Evolutionary conservation across 1,140 invertebrate genomes (phyloP).

Genomic region (Drosophila sucinea): DNA sequence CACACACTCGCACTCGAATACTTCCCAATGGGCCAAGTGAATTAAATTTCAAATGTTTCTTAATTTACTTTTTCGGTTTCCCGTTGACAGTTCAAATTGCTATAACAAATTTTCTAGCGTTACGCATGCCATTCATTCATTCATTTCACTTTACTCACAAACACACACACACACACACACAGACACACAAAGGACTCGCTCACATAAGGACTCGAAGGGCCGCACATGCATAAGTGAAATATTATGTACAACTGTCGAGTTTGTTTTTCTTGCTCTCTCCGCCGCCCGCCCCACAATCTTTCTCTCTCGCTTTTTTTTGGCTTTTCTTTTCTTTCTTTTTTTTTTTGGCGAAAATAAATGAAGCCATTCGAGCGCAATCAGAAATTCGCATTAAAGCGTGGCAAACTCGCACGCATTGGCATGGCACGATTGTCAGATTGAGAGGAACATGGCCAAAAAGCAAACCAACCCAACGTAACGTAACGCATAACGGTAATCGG

Average conservation of each 20-base stretch:
- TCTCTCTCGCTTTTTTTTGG: conserved; percentile 35
- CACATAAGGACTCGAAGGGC: conserved; percentile 33
- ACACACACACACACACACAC: conserved; percentile 16
- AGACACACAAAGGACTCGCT: conserved; percentile 2
- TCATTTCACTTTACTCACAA: conserved; percentile 65
- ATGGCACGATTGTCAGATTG: conserved; percentile 59
- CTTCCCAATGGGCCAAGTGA: conserved; percentile 55
- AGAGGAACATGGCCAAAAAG: conserved; percentile 22
- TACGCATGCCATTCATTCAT: conserved; percentile 74
- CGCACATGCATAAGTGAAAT: conserved; percentile 79
- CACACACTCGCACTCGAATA: conserved; percentile 17
- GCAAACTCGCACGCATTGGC: conserved; percentile 58
- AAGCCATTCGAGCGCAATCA: conserved; percentile 80
- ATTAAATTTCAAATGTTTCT: conserved; percentile 82
- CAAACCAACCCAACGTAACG: conserved; percentile 7
- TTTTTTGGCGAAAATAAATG: conserved; percentile 66
- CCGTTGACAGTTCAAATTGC: conserved; percentile 81
- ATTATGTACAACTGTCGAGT: conserved; percentile 80
- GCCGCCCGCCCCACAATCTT: no score
- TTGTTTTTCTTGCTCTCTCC: conserved; percentile 51
- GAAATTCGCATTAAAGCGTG: conserved; percentile 74
- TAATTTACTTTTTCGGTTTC: conserved; percentile 81
- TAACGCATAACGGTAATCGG: conserved; percentile 33
- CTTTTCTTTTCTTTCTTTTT: conserved; percentile 28
- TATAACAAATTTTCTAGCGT: conserved; percentile 81